phyloP scores from a whole-genome alignment of 2,888 invertebrate genomes.

The Drosophila melanocephala region DNA sequence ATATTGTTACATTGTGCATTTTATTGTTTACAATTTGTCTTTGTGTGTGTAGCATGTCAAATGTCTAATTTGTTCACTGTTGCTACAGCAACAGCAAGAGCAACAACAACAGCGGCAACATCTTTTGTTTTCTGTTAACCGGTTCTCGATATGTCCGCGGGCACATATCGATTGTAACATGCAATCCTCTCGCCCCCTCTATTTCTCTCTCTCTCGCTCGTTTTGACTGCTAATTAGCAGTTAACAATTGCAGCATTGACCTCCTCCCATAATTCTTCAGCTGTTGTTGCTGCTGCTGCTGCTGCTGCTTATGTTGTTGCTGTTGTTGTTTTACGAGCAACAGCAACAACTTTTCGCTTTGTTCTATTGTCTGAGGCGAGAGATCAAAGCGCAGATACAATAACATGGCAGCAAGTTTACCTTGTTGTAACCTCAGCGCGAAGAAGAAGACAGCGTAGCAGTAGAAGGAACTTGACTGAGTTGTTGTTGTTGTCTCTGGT shows the following conservation, averaged over 20 bases:
- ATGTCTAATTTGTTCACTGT: slow-evolving; percentile 39
- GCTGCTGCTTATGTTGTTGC: slow-evolving; percentile 33
- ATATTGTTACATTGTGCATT: slow-evolving; percentile 14
- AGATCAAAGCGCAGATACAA: slow-evolving; percentile 75
- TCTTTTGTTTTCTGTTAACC: slow-evolving; percentile 59
- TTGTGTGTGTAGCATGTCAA: slow-evolving; percentile 38
- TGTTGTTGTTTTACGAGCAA: slow-evolving; percentile 44
- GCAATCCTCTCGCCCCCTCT: slow-evolving; percentile 23
- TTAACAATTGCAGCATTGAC: slow-evolving; percentile 80
- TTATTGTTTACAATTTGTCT: slow-evolving; percentile 41
- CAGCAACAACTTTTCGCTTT: slow-evolving; percentile 69
- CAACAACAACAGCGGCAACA: slow-evolving; percentile 28
- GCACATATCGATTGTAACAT: slow-evolving; percentile 68
- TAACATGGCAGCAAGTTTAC: slow-evolving; percentile 80
- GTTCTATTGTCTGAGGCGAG: slow-evolving; percentile 76
- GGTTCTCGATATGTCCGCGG: slow-evolving; percentile 59
- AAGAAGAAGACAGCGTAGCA: slow-evolving; percentile 36
- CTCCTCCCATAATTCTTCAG: slow-evolving; percentile 72
- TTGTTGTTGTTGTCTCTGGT: slow-evolving; percentile 19
- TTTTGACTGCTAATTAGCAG: slow-evolving; percentile 77
- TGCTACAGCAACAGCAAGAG: slow-evolving; percentile 16
- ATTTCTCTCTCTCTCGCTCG: slow-evolving; percentile 14
- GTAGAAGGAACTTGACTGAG: slow-evolving; percentile 37
- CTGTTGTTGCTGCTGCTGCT: slow-evolving; percentile 29
- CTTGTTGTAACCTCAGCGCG: slow-evolving; percentile 74